phyloP scores from a whole-genome alignment of 64 coral and sea anemone species.

The Pachyseris speciosa region DNA sequence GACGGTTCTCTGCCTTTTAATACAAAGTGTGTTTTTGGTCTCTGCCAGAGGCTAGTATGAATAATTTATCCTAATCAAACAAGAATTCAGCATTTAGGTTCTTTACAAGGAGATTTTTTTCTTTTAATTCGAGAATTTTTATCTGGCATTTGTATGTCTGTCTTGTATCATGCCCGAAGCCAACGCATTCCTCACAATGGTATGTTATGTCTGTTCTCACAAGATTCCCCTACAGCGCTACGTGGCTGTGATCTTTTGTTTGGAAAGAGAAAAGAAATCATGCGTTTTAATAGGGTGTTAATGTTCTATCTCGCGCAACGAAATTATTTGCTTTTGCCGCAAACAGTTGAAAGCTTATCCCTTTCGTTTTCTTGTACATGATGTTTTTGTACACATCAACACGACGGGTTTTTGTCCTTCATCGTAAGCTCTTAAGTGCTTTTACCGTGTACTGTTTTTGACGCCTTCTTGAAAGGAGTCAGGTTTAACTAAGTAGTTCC shows the following conservation, averaged over 20 bases:
- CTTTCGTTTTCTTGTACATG: neutral
- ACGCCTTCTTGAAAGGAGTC: neutral
- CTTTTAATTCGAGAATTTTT: neutral
- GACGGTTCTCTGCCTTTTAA: neutral
- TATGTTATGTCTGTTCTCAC: constrained; percentile 3
- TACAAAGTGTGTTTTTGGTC: constrained; percentile 10
- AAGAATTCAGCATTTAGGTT: neutral
- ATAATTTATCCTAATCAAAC: constrained; percentile 35
- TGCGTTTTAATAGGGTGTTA: constrained; percentile 41
- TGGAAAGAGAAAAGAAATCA: constrained; percentile 17
- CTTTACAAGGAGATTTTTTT: neutral
- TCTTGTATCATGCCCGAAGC: neutral
- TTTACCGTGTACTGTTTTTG: neutral
- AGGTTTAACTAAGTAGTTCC: neutral
- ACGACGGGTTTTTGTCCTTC: neutral
- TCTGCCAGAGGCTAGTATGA: constrained; percentile 65
- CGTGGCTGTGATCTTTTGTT: constrained; percentile 33
- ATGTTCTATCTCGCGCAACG: neutral
- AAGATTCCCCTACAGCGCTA: constrained; percentile 30
- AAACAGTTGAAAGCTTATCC: neutral
- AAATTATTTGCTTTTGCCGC: neutral
- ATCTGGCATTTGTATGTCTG: neutral
- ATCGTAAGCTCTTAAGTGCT: neutral
- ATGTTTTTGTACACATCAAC: neutral
- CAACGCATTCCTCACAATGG: neutral